Base-by-base conservation (phyloP, 2,797 vertebrate genomes). In the Gymnoscopelus microlampas region DNA sequence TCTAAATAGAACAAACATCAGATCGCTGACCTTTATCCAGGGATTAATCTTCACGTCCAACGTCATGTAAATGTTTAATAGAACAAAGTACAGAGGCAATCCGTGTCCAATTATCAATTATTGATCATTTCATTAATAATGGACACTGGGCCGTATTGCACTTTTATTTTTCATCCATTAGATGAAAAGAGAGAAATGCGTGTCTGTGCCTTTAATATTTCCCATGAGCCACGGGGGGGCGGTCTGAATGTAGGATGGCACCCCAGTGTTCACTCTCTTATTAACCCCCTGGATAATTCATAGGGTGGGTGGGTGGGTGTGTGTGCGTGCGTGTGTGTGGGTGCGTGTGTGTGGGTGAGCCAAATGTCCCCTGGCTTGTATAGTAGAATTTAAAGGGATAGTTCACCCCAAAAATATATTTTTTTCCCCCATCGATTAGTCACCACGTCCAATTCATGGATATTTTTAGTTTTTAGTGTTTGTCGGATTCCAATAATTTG, bases 71-170 rank as follows among this genome's bases (percentile, higher is more conserved):
- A 65, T 44, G 15, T 35, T 19, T 26, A 26, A 51, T 23, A 2
- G 0, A 15, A 35, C 49, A 54, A 54, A 54, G 29, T 3, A 23
- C 35, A 53, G 51, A 64, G 2, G 7, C 29, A 19, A 13, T 39
- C 54, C 10, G 35, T 55, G 15, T n/a, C 19, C 32, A 13, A 19
- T 4, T 5, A 32, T 65, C 4, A 54, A 65, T 65, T 55, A 65
- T 65, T 65, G n/a, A 65, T 23, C 7, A 19, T 53, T 19, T 12
- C 14, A 54, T 54, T 39, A 54, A 44, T 65, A 55, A 54, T 55
- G 15, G n/a, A 14, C 50, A 39, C 14, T 64, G 51, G 39, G 54
- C 26, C 63, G 29, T 57, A 29, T 57, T 29, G 53, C 15, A 23
- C 5, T 54, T 64, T 44, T 51, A 19, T 19, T 19, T 19, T 19